Conservation (phyloP, 2,113 vertebrate species). For the Anolis sagrei region DNA sequence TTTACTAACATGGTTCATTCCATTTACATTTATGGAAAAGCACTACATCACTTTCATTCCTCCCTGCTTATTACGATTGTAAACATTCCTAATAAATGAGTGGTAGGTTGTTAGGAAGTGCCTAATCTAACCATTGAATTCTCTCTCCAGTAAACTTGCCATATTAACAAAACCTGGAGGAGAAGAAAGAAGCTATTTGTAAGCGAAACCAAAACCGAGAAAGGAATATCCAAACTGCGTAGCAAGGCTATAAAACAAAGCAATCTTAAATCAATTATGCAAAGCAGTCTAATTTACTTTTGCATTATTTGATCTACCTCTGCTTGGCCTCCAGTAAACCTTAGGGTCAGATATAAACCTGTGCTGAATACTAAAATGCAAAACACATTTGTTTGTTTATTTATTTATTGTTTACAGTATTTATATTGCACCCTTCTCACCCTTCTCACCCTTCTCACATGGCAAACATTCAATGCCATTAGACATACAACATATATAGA, state of each 20-base stretch:
- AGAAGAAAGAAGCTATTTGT: neutral
- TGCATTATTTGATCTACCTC: neutral
- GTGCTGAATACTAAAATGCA: too few species aligned
- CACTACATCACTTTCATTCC: neutral
- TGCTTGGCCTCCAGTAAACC: neutral
- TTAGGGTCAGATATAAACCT: too few species aligned
- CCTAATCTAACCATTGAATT: neutral
- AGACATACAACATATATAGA: too few species aligned
- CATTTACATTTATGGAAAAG: neutral
- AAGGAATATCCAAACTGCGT: neutral
- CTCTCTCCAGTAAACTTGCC: neutral
- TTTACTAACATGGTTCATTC: neutral
- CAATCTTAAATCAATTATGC: neutral
- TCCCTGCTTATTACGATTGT: neutral
- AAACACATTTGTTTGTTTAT: neutral
- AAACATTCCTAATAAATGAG: neutral
- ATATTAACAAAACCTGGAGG: neutral
- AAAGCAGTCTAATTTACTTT: neutral
- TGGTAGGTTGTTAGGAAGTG: neutral
- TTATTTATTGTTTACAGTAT: too few species aligned
- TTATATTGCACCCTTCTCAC: too few species aligned
- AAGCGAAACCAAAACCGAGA: neutral
- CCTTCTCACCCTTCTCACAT: too few species aligned
- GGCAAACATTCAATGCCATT: too few species aligned
- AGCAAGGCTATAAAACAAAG: neutral